Percentiles rank a stretch among this genome's conserved stretches.
Conservation (phyloP, 30 jellyfish, hydroid and myxozoan species). For the Rhopilema esculentum region DNA sequence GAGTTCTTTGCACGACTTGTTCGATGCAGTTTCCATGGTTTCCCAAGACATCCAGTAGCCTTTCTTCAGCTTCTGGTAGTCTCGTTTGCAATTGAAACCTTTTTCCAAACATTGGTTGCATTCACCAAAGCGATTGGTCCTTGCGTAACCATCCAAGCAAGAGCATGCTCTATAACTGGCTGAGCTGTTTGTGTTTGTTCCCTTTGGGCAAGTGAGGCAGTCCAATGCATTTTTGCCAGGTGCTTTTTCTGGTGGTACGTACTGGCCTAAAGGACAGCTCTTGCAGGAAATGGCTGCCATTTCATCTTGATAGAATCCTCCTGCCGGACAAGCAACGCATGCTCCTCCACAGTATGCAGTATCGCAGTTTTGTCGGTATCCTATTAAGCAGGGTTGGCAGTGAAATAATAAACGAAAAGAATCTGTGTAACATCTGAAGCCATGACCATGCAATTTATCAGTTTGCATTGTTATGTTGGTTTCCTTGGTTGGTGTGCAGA, state of each 20-base stretch:
- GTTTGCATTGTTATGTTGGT: background rate
- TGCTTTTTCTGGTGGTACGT: slow-evolving; percentile 30
- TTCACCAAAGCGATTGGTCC: slow-evolving; percentile 48
- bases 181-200: slow-evolving; percentile 38
- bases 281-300: slow-evolving; percentile 37
- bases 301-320: slow-evolving; percentile 57
- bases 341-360: background rate
- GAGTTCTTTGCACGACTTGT: background rate
- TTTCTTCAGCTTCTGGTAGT: slow-evolving; percentile 23
- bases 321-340: slow-evolving; percentile 49
- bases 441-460: slow-evolving; percentile 20
- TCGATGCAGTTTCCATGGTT: background rate
- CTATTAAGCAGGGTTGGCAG: slow-evolving; percentile 64
- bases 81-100: slow-evolving; percentile 41
- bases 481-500: slow-evolving; percentile 45
- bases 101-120: slow-evolving; percentile 26
- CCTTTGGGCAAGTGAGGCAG: slow-evolving; percentile 57
- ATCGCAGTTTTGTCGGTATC: slow-evolving; percentile 4
- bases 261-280: slow-evolving; percentile 57
- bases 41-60: slow-evolving; percentile 66
- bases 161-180: slow-evolving; percentile 60
- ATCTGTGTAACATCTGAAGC: slow-evolving; percentile 24
- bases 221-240: slow-evolving; percentile 45
- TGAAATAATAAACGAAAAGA: background rate
- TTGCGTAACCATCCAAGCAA: slow-evolving; percentile 22